Evolutionary conservation across 2,797 vertebrate genomes (phyloP), one percentile per base, ranked within the genome.

Genomic region (Lophotriccus pileatus): DNA sequence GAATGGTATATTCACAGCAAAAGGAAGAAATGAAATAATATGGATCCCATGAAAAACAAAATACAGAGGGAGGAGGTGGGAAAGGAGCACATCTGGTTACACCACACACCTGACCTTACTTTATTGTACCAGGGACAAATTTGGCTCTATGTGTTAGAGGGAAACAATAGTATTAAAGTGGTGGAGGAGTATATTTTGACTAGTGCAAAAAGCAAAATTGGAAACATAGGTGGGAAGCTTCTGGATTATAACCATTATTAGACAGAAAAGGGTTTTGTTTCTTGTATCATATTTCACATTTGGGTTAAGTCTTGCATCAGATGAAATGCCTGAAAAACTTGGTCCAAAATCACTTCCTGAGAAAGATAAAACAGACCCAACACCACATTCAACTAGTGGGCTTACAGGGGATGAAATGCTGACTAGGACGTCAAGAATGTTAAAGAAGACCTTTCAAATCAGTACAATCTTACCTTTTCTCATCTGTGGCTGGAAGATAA

Each of bases 151-250:
- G 1, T 3, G 2, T 47, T 52, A 37, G n/a, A 84, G 20, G 28
- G 41, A 89, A 90, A 76, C 9, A 34, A 64, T 81, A 69, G 66
- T 24, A 68, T 69, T 56, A 92, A 76, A 74, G 43, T 41, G 32
- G 75, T 91, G 94, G 91, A 83, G 91, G 93, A 92, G 91, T 91
- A 34, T 96, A 92, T 96, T 96, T 94, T 96, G 94, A 95, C 92
- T 90, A 80, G 59, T 68, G 70, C 25, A 49, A 67, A 82, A 66
- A 84, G 63, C 17, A 80, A 59, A 87, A 79, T 7, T 52, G 59
- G 84, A 92, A 95, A 94, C 92, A 95, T 6, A 80, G 87, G 95
- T 93, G 87, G 91, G 94, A 95, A 89, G 91, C 34, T 80, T 52
- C 82, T 94, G 68, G 78, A 93, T 94, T 69, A 89, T 74, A 91